phyloP scores from a whole-genome alignment of 2,113 vertebrate species.

The Uria aalge region DNA sequence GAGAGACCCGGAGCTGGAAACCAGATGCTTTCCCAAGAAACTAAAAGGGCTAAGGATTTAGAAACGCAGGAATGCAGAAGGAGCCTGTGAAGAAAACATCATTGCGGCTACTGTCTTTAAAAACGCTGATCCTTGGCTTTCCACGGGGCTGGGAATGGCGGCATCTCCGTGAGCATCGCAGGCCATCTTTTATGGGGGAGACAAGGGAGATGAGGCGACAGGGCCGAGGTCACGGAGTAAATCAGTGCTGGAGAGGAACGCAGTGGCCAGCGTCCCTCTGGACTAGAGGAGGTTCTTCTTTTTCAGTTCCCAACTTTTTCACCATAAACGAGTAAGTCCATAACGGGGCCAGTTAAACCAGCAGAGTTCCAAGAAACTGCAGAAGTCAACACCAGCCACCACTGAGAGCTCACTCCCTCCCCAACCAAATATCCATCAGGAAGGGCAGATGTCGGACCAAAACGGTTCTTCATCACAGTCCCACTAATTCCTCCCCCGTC shows the following conservation, averaged over 20 bases:
- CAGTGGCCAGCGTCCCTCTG: neutral
- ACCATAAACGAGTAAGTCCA: neutral
- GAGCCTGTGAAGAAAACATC: neutral
- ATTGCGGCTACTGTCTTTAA: neutral
- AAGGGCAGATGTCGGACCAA: neutral
- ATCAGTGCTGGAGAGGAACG: neutral
- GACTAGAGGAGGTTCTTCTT: neutral
- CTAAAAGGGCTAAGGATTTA: neutral
- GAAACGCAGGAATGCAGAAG: neutral
- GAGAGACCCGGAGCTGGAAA: constrained; percentile 33
- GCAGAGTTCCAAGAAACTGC: neutral
- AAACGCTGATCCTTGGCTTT: neutral
- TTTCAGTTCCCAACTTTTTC: neutral
- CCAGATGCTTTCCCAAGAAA: constrained; percentile 65
- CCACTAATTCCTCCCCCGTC: neutral
- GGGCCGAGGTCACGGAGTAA: rapidly evolving
- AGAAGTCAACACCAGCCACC: neutral
- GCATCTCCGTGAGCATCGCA: neutral
- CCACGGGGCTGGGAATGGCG: neutral
- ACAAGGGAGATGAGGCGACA: neutral
- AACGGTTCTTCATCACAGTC: neutral
- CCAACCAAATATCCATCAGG: neutral
- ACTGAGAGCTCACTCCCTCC: neutral
- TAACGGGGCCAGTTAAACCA: neutral
- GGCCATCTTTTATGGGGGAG: neutral